Evolutionary conservation across 2,113 vertebrate species (phyloP), one percentile per base, ranked within the genome.

Genomic region (Orcinus orca): DNA sequence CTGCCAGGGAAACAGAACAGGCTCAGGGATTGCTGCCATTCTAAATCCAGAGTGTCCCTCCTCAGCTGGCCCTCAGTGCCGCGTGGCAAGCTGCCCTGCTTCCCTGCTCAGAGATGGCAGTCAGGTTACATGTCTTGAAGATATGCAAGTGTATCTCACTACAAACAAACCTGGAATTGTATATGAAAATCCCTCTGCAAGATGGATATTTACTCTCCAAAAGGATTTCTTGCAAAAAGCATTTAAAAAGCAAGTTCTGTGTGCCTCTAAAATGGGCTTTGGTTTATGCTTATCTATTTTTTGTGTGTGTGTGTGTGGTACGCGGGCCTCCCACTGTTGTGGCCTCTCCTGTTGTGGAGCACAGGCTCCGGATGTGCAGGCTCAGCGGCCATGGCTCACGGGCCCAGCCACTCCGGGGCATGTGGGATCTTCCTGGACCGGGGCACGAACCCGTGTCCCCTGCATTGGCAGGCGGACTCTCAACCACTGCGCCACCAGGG

Each of bases 1-100:
- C 26, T 14, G 6, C 71, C 25, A 26, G 36, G 83, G 25, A 47
- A 36, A 55, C 0, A 0, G 0, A 13, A 11, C 47, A 23, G 2
- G 31, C 17, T 62, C 1, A 0, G 2, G 25, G 33, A 67, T 17
- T 8, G 33, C 74, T 41, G 11, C n/a, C 53, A 3, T 21, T 55
- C 36, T 8, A 4, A 50, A 13, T 1, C n/a, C 17, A 41, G 0
- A 1, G 29, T 0, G 31, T 71, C 63, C 63, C 76, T 31, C 11
- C 7, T 50, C 50, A 38, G 0, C 67, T 21, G 58, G 18, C 62
- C 47, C 76, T 44, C 0, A 1, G 15, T 25, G 77, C 31, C 55
- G 17, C 77, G 11, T 8, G 29, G 65, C 36, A 53, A 50, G 44
- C 36, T 21, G 65, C 58, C 83, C 55, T 2, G 38, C 3, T 29